These are phyloP conservation scores for Auanema sp. DNA, from an alignment of 2,888 invertebrate genomes.

Conservation along the genomic window DNA sequence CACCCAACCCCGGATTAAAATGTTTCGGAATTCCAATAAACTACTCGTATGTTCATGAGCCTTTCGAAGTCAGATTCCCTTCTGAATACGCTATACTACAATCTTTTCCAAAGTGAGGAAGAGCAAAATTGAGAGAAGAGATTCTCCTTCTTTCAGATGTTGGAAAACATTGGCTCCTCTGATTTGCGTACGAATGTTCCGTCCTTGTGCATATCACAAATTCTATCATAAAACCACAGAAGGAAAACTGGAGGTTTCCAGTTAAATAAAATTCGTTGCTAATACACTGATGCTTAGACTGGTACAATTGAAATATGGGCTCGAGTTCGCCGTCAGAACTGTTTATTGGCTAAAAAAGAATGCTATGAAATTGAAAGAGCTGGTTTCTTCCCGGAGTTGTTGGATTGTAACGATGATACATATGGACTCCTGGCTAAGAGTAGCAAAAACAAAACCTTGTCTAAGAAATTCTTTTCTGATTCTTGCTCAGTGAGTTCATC, in stretches of 20 bases:
- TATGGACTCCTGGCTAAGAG: not conserved
- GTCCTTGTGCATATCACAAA: conserved; percentile 12
- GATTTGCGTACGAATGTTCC: conserved; percentile 10
- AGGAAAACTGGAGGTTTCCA: not conserved
- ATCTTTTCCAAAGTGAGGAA: conserved; percentile 9
- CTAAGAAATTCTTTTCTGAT: conserved; percentile 8
- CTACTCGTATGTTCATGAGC: conserved; percentile 5
- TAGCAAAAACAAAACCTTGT: not conserved
- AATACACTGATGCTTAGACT: not conserved
- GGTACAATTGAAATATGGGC: conserved; percentile 8
- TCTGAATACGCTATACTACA: conserved; percentile 13
- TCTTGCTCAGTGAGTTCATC: not conserved
- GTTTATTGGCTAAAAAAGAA: not conserved
- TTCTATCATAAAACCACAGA: not conserved
- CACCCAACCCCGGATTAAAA: conserved; percentile 4
- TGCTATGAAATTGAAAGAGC: conserved; percentile 14
- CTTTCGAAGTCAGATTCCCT: not conserved
- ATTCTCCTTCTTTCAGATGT: conserved; percentile 7
- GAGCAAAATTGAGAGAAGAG: not conserved
- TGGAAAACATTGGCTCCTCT: conserved; percentile 15
- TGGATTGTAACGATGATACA: conserved; percentile 3
- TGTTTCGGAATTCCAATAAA: conserved; percentile 12
- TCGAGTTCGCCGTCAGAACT: conserved; percentile 5
- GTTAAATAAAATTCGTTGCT: not conserved
- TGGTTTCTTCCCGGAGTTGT: conserved; percentile 10